Base-by-base conservation (phyloP, 1,140 invertebrate genomes). In the Papilio xuthus region DNA sequence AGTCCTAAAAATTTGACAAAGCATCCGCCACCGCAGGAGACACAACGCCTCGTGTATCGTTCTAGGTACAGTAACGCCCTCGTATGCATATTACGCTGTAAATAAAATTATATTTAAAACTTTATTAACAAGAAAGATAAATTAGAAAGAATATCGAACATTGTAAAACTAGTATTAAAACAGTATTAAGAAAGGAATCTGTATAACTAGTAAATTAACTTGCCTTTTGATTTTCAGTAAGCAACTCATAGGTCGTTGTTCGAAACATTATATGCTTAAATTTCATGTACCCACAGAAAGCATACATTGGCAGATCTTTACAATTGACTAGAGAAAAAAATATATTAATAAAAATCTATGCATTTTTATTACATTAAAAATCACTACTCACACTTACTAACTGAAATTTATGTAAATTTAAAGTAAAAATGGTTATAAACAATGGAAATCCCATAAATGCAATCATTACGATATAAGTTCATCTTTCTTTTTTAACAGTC, bases 201-300 rank as follows among this genome's bases (percentile, higher is more conserved):
- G 0, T 7, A 20, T 23, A 56, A 23, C 1, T 23, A 63, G n/a
- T 12, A 0, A 9, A 4, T 13, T 28, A 26, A 63, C 26, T 60
- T n/a, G 95, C 93, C 85, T 95, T 96, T 83, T 96, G 95, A 83
- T 89, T 94, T 78, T 95, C 95, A 4, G 95, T 96, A 20, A 96
- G 85, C 42, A 96, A 82, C 83, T 94, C 95, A 83, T 96, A 96
- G 20, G 95, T 95, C 0, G 94, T 95, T 42, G 94, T 94, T 20
- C 94, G 89, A 83, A 96, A 96, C 63, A 94, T 86, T 0, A 92
- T 82, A 71, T 94, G 94, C 63, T 93, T 92, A 77, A 96, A 96
- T 70, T 94, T 93, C 89, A 96, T 94, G 76, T 95, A 94, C 37
- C 94, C 94, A 78, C 95, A 96, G 47, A 94, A 95, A 4, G 95